Percentiles rank a stretch among this genome's conserved stretches.
Evolutionary conservation across 2,113 vertebrate genomes (phyloP).

Genomic region (Chloropsis cyanopogon): DNA sequence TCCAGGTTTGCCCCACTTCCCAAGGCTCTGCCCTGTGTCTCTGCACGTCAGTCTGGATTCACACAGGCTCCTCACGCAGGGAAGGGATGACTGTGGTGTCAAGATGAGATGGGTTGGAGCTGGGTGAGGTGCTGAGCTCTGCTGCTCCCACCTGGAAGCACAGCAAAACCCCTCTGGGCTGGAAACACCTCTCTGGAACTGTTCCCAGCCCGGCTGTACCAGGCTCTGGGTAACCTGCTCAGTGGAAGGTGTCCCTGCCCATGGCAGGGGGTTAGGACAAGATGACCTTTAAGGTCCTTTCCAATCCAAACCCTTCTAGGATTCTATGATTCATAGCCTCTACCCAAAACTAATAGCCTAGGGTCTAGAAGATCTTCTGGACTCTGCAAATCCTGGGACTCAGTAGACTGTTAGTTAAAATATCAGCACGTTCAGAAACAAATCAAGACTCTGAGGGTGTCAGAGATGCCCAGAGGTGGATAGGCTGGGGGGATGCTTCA

Average conservation of each 20-base stretch:
- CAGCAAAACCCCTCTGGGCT: neutral
- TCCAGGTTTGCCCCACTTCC: neutral
- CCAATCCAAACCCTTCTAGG: neutral
- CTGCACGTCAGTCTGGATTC: fast-evolving
- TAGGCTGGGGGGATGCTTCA: neutral
- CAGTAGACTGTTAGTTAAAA: neutral
- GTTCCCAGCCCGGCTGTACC: neutral
- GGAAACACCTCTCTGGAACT: neutral
- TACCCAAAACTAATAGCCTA: neutral
- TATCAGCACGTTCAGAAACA: neutral
- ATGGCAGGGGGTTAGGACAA: neutral
- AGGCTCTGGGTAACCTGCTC: neutral
- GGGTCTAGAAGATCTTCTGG: neutral
- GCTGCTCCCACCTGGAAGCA: neutral
- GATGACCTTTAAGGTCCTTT: neutral
- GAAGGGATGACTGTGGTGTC: neutral
- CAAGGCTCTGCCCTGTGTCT: neutral
- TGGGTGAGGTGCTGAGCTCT: neutral
- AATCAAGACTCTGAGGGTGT: neutral
- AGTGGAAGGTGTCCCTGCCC: neutral
- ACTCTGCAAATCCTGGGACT: neutral
- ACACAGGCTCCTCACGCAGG: fast-evolving
- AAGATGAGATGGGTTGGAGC: neutral
- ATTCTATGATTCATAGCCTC: neutral
- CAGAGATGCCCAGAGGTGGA: neutral